These are phyloP conservation scores for Acridotheres tristis DNA, from an alignment of 2,797 vertebrate genomes.

Conservation along the genomic window DNA sequence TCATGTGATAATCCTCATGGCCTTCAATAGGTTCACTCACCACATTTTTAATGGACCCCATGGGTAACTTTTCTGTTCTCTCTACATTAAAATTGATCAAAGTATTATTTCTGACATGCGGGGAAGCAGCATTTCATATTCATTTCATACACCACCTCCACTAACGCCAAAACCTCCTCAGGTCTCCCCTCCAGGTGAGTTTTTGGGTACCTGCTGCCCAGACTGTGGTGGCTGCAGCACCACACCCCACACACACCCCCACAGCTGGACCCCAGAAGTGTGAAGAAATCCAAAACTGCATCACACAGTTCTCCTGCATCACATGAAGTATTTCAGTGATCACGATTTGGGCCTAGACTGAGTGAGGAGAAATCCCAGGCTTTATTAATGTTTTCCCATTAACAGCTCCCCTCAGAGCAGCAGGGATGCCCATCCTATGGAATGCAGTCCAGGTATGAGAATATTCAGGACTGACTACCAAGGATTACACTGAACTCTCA, in stretches of 20 bases:
- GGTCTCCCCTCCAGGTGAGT: neutral
- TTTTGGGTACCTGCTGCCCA: neutral
- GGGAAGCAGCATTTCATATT: neutral
- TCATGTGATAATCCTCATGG: constrained; percentile 98
- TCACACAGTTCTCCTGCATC: neutral
- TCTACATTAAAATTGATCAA: constrained; percentile 81
- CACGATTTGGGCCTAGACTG: neutral
- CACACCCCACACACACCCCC: neutral
- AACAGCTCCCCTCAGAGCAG: neutral
- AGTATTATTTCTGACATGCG: neutral
- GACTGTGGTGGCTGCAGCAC: neutral
- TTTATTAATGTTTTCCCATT: neutral
- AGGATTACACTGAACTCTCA: neutral
- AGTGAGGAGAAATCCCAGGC: neutral
- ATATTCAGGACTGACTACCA: neutral
- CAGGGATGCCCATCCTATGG: neutral
- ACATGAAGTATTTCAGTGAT: neutral
- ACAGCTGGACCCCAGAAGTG: neutral
- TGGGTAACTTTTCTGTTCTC: constrained; percentile 98
- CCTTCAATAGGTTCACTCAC: constrained; percentile 97
- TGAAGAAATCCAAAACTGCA: neutral
- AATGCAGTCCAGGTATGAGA: neutral
- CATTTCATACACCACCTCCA: neutral
- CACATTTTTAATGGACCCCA: constrained; percentile 99
- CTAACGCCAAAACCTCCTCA: neutral